These are phyloP conservation scores for Brevimyrus niger DNA, from an alignment of 2,113 vertebrate species.

Conservation along the genomic window DNA sequence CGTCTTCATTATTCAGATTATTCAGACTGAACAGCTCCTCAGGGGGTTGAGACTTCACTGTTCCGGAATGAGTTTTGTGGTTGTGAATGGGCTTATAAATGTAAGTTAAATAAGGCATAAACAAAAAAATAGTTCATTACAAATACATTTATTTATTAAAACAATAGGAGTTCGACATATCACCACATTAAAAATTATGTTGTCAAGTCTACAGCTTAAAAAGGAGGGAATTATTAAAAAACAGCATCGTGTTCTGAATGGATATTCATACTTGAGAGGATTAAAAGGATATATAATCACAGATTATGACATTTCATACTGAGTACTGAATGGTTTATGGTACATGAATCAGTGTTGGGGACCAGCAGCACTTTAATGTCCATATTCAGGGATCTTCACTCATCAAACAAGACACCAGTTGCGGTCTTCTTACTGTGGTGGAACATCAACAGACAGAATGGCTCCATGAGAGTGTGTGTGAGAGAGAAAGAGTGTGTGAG, in stretches of 20 bases:
- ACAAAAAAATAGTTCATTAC: neutral
- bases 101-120: neutral
- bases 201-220: neutral
- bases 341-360: neutral
- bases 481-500: neutral
- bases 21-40: too few relatives aligned
- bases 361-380: neutral
- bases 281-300: neutral
- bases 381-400: slow-evolving; percentile 43
- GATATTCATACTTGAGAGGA: neutral
- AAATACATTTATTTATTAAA: neutral
- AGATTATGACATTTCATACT: neutral
- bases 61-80: neutral
- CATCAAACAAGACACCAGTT: slow-evolving; percentile 56
- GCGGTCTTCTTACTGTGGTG: slow-evolving; percentile 47
- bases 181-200: neutral
- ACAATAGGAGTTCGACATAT: neutral
- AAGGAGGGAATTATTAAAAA: neutral
- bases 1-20: neutral
- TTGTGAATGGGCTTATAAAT: neutral
- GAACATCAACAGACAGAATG: neutral
- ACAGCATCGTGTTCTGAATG: neutral
- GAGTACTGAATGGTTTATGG: neutral
- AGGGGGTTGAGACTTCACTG: too few relatives aligned
- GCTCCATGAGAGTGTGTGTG: neutral